Conservation (phyloP, 1,140 invertebrate species). For the Elysia chlorotica region DNA sequence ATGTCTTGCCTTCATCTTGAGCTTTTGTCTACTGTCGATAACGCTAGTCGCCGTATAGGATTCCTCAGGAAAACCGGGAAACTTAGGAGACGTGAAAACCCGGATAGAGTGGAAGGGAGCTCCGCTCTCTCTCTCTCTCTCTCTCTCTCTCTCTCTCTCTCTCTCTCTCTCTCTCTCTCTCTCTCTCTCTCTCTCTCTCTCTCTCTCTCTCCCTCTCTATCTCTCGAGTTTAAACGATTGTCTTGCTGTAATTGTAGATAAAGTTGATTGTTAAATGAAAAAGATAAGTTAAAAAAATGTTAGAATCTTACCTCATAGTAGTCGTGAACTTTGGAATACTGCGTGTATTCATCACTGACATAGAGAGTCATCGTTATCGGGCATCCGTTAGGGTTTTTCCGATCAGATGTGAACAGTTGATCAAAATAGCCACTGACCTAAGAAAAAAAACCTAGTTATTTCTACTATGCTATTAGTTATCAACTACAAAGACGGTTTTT, state of each 20-base stretch:
- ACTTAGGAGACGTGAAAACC: no score
- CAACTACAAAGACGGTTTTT: no score
- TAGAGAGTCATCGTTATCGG: slow-evolving; percentile 81
- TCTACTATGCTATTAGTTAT: no score
- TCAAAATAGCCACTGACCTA: slow-evolving; percentile 27
- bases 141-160: background rate
- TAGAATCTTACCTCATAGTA: slow-evolving; percentile 81
- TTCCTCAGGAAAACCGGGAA: no score
- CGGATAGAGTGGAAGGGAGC: no score
- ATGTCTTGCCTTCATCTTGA: no score
- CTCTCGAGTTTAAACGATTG: background rate
- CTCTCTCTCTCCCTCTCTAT: slow-evolving; percentile 66
- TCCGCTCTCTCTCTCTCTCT: background rate
- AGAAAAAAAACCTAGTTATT: background rate
- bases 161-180: background rate
- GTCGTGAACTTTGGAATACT: slow-evolving; percentile 81
- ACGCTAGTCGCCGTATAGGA: no score
- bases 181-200: slow-evolving; percentile 66
- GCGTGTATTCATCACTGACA: slow-evolving; percentile 79
- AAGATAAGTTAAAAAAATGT: no score
- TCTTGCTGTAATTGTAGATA: no score
- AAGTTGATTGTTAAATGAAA: no score
- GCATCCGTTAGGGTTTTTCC: slow-evolving; percentile 83
- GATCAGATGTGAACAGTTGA: slow-evolving; percentile 54
- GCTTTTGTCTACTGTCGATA: no score